Evolutionary conservation across 2,888 invertebrate genomes (phyloP).

Genomic region (Onchidella celtica): DNA sequence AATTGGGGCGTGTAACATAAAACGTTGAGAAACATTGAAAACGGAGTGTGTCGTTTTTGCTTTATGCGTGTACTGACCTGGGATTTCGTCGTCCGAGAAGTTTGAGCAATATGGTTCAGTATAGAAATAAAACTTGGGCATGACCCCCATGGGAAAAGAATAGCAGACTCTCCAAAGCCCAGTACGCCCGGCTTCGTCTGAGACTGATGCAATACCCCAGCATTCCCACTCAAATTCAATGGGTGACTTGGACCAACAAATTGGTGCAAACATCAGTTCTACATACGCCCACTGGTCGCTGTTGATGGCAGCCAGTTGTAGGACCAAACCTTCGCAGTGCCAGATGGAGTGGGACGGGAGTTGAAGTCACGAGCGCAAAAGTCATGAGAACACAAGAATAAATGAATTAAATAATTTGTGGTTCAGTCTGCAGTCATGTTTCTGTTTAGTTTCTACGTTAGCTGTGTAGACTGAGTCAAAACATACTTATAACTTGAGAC

Average conservation of each 20-base stretch:
- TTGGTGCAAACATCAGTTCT: not conserved
- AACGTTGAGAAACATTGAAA: too few species aligned
- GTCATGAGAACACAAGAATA: too few species aligned
- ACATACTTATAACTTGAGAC: too few species aligned
- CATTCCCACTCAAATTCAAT: not conserved
- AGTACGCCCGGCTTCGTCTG: not conserved
- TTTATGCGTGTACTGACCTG: too few species aligned
- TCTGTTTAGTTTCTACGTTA: too few species aligned
- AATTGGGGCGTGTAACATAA: too few species aligned
- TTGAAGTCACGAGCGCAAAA: too few species aligned
- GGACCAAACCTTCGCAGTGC: not conserved
- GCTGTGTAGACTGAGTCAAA: too few species aligned
- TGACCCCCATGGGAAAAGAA: not conserved
- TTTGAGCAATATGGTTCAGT: slow-evolving; percentile 26
- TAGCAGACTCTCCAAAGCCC: slow-evolving; percentile 22
- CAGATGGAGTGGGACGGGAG: too few species aligned
- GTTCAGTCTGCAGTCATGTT: too few species aligned
- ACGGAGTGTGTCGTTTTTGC: too few species aligned
- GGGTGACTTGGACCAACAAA: not conserved
- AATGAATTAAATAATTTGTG: too few species aligned
- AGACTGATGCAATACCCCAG: not conserved
- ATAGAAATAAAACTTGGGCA: not conserved
- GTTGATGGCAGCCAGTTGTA: not conserved
- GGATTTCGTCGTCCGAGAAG: not conserved
- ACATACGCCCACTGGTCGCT: slow-evolving; percentile 13